Evolutionary conservation across 2,888 invertebrate genomes (phyloP).

Genomic region (Tachina fera): DNA sequence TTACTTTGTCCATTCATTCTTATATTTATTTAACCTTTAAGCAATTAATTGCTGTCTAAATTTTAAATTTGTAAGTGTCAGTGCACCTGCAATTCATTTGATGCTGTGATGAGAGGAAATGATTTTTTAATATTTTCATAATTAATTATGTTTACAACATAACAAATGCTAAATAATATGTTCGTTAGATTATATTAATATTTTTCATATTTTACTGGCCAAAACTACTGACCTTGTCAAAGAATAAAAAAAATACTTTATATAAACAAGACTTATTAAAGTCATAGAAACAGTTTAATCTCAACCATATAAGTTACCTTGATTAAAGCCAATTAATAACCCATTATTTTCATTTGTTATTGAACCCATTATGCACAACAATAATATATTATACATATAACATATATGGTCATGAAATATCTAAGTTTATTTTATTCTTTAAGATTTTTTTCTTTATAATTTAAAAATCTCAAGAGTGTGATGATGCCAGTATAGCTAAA

Average conservation of each 20-base stretch:
- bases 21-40: too few species aligned
- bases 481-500: too few species aligned
- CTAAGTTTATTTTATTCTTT: constrained; percentile 25
- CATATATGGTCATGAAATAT: background rate
- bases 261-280: background rate
- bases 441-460: background rate
- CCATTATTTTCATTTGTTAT: constrained; percentile 32
- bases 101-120: background rate
- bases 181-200: background rate
- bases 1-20: too few species aligned
- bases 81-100: too few species aligned
- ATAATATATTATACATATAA: constrained; percentile 7
- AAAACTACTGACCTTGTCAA: background rate
- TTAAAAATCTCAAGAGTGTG: constrained; percentile 18
- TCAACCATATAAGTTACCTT: constrained; percentile 10
- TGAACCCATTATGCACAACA: constrained; percentile 8
- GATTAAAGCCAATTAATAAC: constrained; percentile 44
- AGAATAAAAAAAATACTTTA: constrained; percentile 18
- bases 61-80: too few species aligned
- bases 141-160: background rate
- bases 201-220: background rate
- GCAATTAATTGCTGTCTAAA: too few species aligned
- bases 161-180: background rate
- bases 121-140: too few species aligned
- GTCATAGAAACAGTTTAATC: background rate